Conservation (phyloP, 2,113 vertebrate genomes). For the Mobula hypostoma region DNA sequence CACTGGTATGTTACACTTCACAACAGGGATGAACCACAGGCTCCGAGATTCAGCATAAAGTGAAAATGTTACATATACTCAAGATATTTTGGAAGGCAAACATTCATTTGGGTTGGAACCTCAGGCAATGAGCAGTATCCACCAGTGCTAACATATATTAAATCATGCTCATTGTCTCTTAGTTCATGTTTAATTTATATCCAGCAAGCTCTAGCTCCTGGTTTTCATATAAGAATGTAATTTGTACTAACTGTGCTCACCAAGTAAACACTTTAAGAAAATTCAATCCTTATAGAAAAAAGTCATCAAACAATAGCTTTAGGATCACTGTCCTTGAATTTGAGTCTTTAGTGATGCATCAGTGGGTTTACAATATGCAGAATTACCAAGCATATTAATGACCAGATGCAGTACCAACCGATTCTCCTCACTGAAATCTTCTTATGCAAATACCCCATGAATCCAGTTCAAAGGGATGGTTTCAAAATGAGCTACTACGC, state of each 20-base stretch:
- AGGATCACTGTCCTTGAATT: constrained; percentile 96
- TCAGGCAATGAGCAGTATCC: constrained; percentile 22
- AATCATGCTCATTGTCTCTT: constrained; percentile 36
- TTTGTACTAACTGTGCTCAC: constrained; percentile 97
- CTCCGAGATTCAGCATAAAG: not conserved
- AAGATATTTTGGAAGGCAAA: constrained; percentile 31
- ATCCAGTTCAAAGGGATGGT: constrained; percentile 93
- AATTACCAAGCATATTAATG: constrained; percentile 99
- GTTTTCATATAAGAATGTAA: constrained; percentile 78
- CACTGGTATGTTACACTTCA: not conserved
- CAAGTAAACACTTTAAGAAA: constrained; percentile 75
- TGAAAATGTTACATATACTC: constrained; percentile 3
- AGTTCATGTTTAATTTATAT: constrained; percentile 38
- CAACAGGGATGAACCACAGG: constrained; percentile 1
- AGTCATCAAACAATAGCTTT: constrained; percentile 75
- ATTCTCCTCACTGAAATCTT: constrained; percentile 94
- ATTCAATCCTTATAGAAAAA: constrained; percentile 64
- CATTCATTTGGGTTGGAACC: constrained; percentile 20
- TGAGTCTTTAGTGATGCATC: constrained; percentile 89
- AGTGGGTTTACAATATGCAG: constrained; percentile 99
- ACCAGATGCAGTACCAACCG: constrained; percentile 81
- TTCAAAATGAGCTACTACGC: constrained; percentile 81
- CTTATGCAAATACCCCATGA: constrained; percentile 99
- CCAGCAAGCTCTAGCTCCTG: constrained; percentile 21
- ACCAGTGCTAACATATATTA: constrained; percentile 37